Conservation (phyloP, 2,797 vertebrate species). For the Calcarius lapponicus region DNA sequence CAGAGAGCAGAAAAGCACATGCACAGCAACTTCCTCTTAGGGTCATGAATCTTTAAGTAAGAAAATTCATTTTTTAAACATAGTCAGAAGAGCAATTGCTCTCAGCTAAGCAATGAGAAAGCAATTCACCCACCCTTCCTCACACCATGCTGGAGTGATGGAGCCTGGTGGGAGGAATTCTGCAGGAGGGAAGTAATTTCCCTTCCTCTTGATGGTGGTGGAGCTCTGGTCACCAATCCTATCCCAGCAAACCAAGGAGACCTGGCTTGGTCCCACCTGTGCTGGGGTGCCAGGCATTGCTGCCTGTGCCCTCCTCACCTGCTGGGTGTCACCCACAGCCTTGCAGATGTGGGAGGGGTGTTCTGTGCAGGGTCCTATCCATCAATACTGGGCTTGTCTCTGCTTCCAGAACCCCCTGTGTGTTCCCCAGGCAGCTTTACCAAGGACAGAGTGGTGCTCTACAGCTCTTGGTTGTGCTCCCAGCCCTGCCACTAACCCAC, state of each 20-base stretch:
- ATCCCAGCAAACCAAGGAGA: rapidly evolving
- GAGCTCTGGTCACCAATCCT: rapidly evolving
- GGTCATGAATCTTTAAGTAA: slow-evolving; percentile 50
- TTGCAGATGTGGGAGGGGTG: rapidly evolving
- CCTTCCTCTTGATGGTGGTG: rapidly evolving
- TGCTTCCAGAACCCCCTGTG: rapidly evolving
- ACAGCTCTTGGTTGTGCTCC: neutral
- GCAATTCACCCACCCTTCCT: neutral
- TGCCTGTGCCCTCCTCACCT: neutral
- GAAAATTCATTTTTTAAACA: slow-evolving; percentile 44
- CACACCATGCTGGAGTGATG: neutral
- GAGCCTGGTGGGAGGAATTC: neutral
- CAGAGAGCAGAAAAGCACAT: neutral
- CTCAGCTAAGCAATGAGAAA: neutral
- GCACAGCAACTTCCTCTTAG: slow-evolving; percentile 6
- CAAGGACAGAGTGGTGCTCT: rapidly evolving
- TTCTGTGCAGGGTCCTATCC: rapidly evolving
- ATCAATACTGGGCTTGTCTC: rapidly evolving
- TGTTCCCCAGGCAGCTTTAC: neutral
- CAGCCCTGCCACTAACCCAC: neutral
- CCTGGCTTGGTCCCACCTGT: neutral
- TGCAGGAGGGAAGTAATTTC: neutral
- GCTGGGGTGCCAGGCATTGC: neutral
- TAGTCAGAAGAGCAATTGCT: slow-evolving; percentile 24
- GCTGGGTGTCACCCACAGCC: rapidly evolving